Base-by-base conservation (phyloP, 2,888 invertebrate genomes). In the Parasteatoda lunata region DNA sequence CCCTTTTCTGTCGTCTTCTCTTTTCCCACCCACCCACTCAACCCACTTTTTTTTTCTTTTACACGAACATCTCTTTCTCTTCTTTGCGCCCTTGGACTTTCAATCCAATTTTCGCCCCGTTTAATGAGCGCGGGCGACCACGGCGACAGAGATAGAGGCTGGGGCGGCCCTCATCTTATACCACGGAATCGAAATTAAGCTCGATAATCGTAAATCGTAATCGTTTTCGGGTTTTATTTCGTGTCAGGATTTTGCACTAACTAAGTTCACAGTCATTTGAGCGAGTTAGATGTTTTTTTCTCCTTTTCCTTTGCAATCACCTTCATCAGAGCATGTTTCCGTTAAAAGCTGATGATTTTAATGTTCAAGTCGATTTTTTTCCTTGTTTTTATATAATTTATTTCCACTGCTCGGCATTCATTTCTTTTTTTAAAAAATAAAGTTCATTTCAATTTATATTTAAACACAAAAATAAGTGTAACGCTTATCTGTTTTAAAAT, bases 181-280 rank as follows among this genome's bases (percentile, higher is more conserved):
- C 52, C 54, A 59, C 11, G 70, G 82, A 75, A 78, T 77, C 78
- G 84, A 68, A 73, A 85, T 85, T 79, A 85, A 79, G 84, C 64
- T 68, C 76, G 76, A 76, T 85, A 81, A 86, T 80, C 85, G 85
- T 86, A 86, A 86, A 86, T 86, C 85, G 85, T 77, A 86, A 86
- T 86, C 85, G 85, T 80, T 85, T 79, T 75, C 52, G 77, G 71
- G 66, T 86, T 86, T 86, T 76, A 71, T 77, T 85, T 70, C 84
- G 79, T 85, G 84, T 85, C 73, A 51, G 75, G 84, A 78, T 76
- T 73, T 77, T 65, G 68, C 54, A 13, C 54, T 69, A 77, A 77
- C 75, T 75, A 64, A 47, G 47, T 48, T 47, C 48, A 13, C 47
- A n/a, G 8, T 64, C 64, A 45, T 30, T 68, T 68, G 15, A 45